Evolutionary conservation across 2,797 vertebrate genomes (phyloP), one percentile per base, ranked within the genome.

Genomic region (Artibeus jamaicensis): DNA sequence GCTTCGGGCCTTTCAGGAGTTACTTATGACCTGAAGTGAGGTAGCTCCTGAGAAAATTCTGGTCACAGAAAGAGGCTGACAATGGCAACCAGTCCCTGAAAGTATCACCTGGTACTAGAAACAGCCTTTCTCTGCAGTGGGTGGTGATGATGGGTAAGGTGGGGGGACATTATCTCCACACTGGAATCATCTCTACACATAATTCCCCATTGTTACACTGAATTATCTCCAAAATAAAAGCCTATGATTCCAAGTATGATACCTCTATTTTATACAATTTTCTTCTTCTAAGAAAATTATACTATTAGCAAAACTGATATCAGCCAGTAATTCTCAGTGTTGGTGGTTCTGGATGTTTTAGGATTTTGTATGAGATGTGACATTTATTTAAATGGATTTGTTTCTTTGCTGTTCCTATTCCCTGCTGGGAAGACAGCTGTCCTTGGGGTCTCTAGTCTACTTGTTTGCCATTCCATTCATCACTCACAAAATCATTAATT

Each of bases 401-500:
- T 98, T 97, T 97, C 46, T 93, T 91, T 57, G 1, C 3, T 77
- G 1, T 91, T 84, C 74, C 86, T 65, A 67, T 91, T 94, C 57
- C 46, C 92, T 91, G 14, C 78, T 87, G 26, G 48, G 82, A 96
- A 94, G 95, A 93, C 37, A 93, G 70, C 83, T 71, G 8, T 98
- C 97, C 91, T 96, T 97, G 57, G 97, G 91, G 86, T 89, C 96
- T 95, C 85, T 97, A 86, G 83, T 96, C 92, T 93, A 37, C 83
- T 97, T 91, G 81, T 98, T 89, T 96, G 71, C 93, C 96, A 93
- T 95, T 95, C 73, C 97, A 98, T 97, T 97, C 86, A 96, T 98
- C 94, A 97, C 22, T 97, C 86, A 93, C 50, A 98, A 97, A 98
- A 98, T 97, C 98, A 98, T 96, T 98, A 96, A 98, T 98, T 98